These are phyloP conservation scores for Xylota sylvarum DNA, from an alignment of 2,888 invertebrate genomes.

Conservation along the genomic window DNA sequence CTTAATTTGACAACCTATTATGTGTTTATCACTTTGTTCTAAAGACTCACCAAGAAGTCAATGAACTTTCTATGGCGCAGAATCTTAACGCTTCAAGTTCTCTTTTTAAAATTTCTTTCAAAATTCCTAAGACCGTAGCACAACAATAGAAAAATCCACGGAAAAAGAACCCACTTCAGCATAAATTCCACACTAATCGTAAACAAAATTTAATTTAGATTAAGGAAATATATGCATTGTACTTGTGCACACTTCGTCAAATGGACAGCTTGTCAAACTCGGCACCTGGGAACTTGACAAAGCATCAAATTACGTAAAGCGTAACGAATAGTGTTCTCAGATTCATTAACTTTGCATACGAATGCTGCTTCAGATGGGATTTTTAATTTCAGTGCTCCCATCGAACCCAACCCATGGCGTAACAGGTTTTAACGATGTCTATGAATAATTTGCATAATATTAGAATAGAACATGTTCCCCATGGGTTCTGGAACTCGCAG, in stretches of 20 bases:
- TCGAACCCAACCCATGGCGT: slow-evolving; percentile 30
- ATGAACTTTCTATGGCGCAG: slow-evolving; percentile 18
- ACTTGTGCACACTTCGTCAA: neutral
- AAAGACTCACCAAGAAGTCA: neutral
- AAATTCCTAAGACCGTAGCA: neutral
- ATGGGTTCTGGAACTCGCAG: neutral
- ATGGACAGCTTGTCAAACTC: slow-evolving; percentile 9
- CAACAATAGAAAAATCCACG: neutral
- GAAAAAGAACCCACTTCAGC: neutral
- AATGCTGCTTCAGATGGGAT: slow-evolving; percentile 23
- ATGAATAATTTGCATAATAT: slow-evolving; percentile 53
- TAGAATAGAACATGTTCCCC: slow-evolving; percentile 8
- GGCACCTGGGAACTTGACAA: slow-evolving; percentile 5
- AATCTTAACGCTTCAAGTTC: neutral
- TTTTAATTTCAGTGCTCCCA: slow-evolving; percentile 1
- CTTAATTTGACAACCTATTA: slow-evolving; percentile 30
- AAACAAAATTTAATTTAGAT: neutral
- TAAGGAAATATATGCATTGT: neutral
- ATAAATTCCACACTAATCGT: neutral
- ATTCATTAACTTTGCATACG: slow-evolving; percentile 23
- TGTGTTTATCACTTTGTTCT: neutral
- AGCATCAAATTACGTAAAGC: slow-evolving; percentile 7
- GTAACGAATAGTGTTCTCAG: slow-evolving; percentile 20
- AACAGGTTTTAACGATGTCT: slow-evolving; percentile 20
- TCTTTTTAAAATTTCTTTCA: too few relatives aligned